Percentiles rank a stretch among this genome's conserved stretches.
Evolutionary conservation across 2,797 vertebrate species (phyloP).

Genomic region (Dendrocincla tyrannina): DNA sequence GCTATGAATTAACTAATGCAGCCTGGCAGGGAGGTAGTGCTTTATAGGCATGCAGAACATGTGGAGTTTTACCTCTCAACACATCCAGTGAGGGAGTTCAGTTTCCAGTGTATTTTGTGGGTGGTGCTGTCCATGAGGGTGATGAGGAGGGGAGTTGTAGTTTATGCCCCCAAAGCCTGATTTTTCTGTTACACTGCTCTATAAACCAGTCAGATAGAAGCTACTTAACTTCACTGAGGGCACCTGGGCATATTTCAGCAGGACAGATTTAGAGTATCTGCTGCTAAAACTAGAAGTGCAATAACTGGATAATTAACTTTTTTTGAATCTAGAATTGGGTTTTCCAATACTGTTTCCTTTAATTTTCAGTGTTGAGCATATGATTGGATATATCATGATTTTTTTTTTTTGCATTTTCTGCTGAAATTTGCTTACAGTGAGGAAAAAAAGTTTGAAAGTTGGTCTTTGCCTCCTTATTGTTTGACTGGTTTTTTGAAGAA

Average conservation of each 20-base stretch:
- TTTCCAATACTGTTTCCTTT: not conserved
- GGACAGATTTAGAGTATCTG: not conserved
- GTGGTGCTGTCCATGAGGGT: not conserved
- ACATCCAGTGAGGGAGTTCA: not conserved
- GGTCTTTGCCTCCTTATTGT: not conserved
- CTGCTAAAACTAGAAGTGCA: not conserved
- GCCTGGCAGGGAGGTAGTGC: not conserved
- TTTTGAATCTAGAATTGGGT: not conserved
- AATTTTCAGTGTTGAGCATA: not conserved
- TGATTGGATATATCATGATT: not conserved
- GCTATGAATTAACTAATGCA: not conserved
- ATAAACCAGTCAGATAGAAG: not conserved
- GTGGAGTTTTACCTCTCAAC: not conserved
- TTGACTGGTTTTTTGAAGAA: not conserved
- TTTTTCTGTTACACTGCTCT: not conserved
- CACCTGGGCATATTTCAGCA: not conserved
- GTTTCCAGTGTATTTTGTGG: not conserved
- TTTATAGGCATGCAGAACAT: fast-evolving
- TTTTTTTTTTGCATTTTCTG: not conserved
- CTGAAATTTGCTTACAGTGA: not conserved
- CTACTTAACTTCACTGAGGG: not conserved
- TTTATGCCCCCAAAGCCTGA: not conserved
- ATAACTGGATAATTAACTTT: not conserved
- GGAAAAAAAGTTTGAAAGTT: not conserved
- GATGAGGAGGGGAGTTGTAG: not conserved